These are phyloP conservation scores for Lepidurus arcticus DNA, from an alignment of 1,140 invertebrate genomes.

Conservation along the genomic window DNA sequence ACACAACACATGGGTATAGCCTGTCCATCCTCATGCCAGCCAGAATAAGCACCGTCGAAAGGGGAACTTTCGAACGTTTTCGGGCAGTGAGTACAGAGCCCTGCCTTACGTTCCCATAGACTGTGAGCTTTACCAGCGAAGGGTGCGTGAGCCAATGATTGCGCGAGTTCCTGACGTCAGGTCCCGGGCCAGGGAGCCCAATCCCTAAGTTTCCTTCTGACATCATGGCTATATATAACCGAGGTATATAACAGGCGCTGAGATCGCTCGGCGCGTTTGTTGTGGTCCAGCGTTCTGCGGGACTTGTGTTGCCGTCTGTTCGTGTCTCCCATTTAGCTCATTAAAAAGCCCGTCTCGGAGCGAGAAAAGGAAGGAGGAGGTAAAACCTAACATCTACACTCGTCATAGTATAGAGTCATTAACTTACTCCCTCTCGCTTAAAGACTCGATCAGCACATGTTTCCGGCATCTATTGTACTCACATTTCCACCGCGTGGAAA, in stretches of 20 bases:
- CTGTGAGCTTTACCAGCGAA: not conserved
- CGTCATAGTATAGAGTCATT: slow-evolving; percentile 1
- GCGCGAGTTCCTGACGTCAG: slow-evolving; percentile 28
- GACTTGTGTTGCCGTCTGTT: slow-evolving; percentile 13
- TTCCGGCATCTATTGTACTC: not conserved
- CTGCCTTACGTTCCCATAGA: not conserved
- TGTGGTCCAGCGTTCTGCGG: slow-evolving; percentile 23
- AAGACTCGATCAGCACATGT: not conserved
- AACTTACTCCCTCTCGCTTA: no score
- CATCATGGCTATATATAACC: slow-evolving; percentile 36
- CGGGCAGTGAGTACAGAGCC: not conserved
- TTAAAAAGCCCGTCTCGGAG: slow-evolving; percentile 3
- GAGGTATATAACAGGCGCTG: slow-evolving; percentile 33
- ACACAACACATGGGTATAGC: no score
- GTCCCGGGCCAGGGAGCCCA: slow-evolving; percentile 27
- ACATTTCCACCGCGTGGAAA: not conserved
- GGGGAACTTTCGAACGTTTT: no score
- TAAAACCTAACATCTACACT: not conserved
- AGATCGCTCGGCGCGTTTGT: slow-evolving; percentile 31
- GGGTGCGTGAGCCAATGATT: slow-evolving; percentile 35
- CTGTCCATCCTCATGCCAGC: no score
- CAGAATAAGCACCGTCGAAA: no score
- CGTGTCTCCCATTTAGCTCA: slow-evolving; percentile 14
- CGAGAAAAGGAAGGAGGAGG: not conserved
- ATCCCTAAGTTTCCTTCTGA: slow-evolving; percentile 36